phyloP scores from a whole-genome alignment of 2,888 invertebrate species.

The Chaitophorus viminalis region DNA sequence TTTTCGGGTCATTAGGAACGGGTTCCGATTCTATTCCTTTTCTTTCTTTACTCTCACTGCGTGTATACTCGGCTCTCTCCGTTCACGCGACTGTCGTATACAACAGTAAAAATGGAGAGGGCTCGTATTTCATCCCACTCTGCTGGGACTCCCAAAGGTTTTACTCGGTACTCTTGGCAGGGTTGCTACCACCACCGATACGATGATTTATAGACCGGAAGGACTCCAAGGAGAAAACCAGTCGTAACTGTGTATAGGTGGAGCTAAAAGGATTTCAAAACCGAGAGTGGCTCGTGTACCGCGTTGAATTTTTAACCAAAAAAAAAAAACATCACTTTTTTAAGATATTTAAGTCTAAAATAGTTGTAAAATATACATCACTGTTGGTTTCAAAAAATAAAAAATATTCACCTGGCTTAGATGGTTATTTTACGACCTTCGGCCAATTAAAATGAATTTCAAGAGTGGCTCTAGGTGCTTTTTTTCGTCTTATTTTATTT shows the following conservation, averaged over 20 bases:
- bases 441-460: constrained; percentile 16
- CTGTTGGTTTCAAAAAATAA: constrained; percentile 5
- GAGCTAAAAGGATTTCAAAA: neutral
- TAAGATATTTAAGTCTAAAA: neutral
- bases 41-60: neutral
- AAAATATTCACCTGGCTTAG: constrained; percentile 7
- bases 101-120: constrained; percentile 36
- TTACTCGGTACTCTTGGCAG: constrained; percentile 22
- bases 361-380: neutral
- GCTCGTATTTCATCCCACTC: constrained; percentile 26
- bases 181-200: neutral
- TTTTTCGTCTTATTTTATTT: neutral
- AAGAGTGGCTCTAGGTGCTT: constrained; percentile 5
- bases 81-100: neutral
- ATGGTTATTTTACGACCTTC: constrained; percentile 37
- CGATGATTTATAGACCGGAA: constrained; percentile 39
- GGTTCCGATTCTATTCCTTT: constrained; percentile 9
- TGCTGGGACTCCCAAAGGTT: neutral
- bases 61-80: neutral
- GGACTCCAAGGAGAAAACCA: neutral
- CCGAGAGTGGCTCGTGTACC: neutral
- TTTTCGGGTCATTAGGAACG: constrained; percentile 50
- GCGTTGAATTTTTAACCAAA: neutral
- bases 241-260: neutral
- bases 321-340: constrained; percentile 15